A percentile compares a stretch with the other conserved stretches of the same genome.
Evolutionary conservation across 2,888 invertebrate species (phyloP).

Genomic region (Diarsia dahlii): DNA sequence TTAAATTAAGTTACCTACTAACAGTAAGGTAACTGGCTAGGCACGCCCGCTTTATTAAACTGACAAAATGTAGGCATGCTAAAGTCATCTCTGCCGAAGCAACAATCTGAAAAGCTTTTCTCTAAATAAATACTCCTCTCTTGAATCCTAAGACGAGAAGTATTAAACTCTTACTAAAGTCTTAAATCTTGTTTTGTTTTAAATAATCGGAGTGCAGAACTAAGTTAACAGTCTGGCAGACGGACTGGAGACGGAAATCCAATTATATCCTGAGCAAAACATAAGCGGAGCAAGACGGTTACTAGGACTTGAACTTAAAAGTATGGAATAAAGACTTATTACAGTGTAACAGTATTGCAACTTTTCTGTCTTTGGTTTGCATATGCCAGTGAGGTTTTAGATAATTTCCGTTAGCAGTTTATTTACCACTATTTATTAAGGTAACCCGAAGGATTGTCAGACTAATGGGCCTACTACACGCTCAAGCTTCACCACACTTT

Average conservation of each 20-base stretch:
- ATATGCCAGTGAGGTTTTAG: too few species aligned
- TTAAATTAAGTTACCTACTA: too few species aligned
- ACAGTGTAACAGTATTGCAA: background rate
- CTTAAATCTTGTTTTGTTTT: slow-evolving; percentile 38
- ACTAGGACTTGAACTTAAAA: slow-evolving; percentile 14
- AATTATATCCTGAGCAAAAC: slow-evolving; percentile 55
- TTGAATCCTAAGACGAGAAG: slow-evolving; percentile 5
- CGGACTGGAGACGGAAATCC: slow-evolving; percentile 48
- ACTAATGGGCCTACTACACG: too few species aligned
- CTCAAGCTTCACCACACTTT: too few species aligned
- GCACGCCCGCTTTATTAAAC: background rate
- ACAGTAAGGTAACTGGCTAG: too few species aligned
- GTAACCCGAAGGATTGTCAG: too few species aligned
- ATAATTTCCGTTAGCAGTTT: too few species aligned
- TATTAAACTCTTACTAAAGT: slow-evolving; percentile 28
- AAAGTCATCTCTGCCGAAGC: background rate
- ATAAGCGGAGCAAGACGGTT: background rate
- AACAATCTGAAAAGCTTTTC: background rate
- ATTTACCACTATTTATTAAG: too few species aligned
- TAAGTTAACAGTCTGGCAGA: slow-evolving; percentile 34
- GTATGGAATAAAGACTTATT: slow-evolving; percentile 23
- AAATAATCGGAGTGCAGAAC: slow-evolving; percentile 34
- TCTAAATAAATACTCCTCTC: background rate
- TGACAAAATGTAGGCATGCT: background rate
- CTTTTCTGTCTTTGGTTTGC: background rate